Percentiles rank a stretch among this genome's conserved stretches.
Evolutionary conservation across 1,140 invertebrate species (phyloP).

Genomic region (Drosophila hydei): DNA sequence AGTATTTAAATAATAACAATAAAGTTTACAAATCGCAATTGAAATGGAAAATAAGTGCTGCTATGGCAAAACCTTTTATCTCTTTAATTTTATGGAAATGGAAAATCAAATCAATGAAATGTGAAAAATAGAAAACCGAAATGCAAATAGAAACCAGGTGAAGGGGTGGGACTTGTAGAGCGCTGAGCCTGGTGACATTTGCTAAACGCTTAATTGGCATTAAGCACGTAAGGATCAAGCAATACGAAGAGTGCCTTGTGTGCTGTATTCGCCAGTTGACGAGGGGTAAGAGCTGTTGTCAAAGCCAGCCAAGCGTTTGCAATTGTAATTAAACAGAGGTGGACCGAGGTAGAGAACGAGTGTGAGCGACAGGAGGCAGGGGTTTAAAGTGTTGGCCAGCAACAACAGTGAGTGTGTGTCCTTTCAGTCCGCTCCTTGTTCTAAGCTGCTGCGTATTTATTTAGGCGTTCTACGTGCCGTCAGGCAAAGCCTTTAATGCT

Average conservation of each 20-base stretch:
- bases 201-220: slow-evolving; percentile 76
- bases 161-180: slow-evolving; percentile 6
- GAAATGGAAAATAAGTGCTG: neutral
- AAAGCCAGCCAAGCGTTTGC: slow-evolving; percentile 62
- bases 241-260: neutral
- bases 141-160: slow-evolving; percentile 46
- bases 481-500: slow-evolving; percentile 72
- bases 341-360: slow-evolving; percentile 11
- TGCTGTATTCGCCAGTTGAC: slow-evolving; percentile 16
- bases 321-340: slow-evolving; percentile 60
- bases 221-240: slow-evolving; percentile 61
- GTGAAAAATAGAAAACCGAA: slow-evolving; percentile 67
- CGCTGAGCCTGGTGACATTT: slow-evolving; percentile 38
- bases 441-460: slow-evolving; percentile 53
- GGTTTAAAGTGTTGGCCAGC: slow-evolving; percentile 48
- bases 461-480: slow-evolving; percentile 61
- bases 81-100: slow-evolving; percentile 38
- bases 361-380: neutral
- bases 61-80: neutral
- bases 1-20: no score
- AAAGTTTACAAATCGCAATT: no score
- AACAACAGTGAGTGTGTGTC: slow-evolving; percentile 8
- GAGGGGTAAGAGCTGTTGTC: slow-evolving; percentile 61
- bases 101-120: slow-evolving; percentile 62
- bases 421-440: slow-evolving; percentile 21